Evolutionary conservation across 2,113 vertebrate genomes (phyloP).

Genomic region (Fukomys damarensis): DNA sequence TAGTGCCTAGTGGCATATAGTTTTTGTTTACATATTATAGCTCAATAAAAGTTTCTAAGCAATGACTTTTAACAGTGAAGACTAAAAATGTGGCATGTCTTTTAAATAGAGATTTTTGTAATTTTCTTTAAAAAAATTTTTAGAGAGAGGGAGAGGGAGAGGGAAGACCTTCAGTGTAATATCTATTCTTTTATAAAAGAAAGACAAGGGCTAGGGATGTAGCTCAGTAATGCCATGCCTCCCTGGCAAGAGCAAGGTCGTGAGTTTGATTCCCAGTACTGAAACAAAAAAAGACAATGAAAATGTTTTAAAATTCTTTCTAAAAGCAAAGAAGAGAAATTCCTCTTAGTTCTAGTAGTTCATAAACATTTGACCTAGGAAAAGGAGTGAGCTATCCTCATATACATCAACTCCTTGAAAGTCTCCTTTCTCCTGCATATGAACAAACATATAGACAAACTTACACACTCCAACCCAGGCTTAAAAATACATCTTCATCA

Average conservation of each 20-base stretch:
- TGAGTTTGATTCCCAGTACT: too few relatives aligned
- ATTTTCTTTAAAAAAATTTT: background rate
- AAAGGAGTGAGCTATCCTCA: background rate
- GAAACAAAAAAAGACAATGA: background rate
- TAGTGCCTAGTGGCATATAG: background rate
- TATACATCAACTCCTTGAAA: background rate
- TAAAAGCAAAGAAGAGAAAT: background rate
- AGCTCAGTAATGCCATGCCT: too few relatives aligned
- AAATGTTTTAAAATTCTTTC: slow-evolving; percentile 12
- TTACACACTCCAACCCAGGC: background rate
- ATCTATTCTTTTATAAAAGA: background rate
- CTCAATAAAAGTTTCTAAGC: background rate
- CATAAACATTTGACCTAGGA: background rate
- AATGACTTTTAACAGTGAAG: background rate
- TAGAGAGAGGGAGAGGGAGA: background rate
- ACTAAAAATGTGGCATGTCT: background rate
- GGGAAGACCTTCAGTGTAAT: background rate
- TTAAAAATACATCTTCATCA: slow-evolving; percentile 13
- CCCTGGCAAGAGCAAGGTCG: too few relatives aligned
- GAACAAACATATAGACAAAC: background rate
- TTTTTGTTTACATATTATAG: background rate
- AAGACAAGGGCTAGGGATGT: background rate
- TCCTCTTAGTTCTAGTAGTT: background rate
- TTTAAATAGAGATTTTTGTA: slow-evolving; percentile 4
- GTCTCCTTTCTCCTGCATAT: background rate